A percentile compares a stretch with the other conserved stretches of the same genome.
phyloP scores from a whole-genome alignment of 2,113 vertebrate genomes.

The Perccottus glenii region DNA sequence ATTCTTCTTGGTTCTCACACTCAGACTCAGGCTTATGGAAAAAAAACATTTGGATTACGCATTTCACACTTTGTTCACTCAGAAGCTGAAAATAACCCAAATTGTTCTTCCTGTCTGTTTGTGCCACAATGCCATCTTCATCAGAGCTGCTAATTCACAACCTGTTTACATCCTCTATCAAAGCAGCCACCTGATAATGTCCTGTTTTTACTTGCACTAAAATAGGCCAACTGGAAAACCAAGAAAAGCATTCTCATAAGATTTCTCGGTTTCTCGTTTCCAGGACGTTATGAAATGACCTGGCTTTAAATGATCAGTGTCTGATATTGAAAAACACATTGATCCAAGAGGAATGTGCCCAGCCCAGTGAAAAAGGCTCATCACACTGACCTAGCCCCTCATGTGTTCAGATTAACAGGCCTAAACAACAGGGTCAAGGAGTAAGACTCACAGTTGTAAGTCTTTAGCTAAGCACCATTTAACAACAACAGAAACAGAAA shows the following conservation, averaged over 20 bases:
- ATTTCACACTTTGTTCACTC: slow-evolving; percentile 25
- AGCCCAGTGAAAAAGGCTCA: neutral
- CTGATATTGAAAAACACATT: slow-evolving; percentile 2
- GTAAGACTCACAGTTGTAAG: neutral
- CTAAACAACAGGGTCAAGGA: slow-evolving; percentile 22
- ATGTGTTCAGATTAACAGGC: slow-evolving; percentile 9
- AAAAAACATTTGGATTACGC: slow-evolving; percentile 21
- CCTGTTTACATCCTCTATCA: slow-evolving; percentile 66
- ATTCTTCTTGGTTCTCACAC: slow-evolving; percentile 53
- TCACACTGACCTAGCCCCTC: neutral
- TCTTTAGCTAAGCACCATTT: slow-evolving; percentile 1
- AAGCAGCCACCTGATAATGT: slow-evolving; percentile 35
- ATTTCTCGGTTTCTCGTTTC: neutral
- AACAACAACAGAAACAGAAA: slow-evolving; percentile 4
- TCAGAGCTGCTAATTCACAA: slow-evolving; percentile 43
- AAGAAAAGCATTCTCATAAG: slow-evolving; percentile 8
- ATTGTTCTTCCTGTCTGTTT: slow-evolving; percentile 31
- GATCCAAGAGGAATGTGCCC: slow-evolving; percentile 24
- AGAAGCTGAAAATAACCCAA: slow-evolving; percentile 37
- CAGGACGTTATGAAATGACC: neutral
- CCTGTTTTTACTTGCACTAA: slow-evolving; percentile 44
- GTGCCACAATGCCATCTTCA: slow-evolving; percentile 47
- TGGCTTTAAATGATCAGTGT: neutral
- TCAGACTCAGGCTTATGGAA: slow-evolving; percentile 21
- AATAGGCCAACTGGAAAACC: slow-evolving; percentile 43